Conservation (phyloP, 1,140 invertebrate species). For the Calliopsis andreniformis region DNA sequence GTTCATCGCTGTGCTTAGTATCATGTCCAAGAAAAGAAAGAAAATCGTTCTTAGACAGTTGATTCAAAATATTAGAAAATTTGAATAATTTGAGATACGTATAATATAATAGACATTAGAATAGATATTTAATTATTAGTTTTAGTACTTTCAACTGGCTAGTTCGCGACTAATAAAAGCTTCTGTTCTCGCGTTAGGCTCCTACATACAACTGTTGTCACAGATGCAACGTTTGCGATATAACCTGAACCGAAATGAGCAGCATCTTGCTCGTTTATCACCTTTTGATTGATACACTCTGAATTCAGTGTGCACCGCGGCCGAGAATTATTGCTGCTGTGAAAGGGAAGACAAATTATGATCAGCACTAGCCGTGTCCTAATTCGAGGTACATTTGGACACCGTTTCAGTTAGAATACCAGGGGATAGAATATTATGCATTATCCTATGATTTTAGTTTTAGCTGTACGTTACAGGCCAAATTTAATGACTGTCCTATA, state of each 20-base stretch:
- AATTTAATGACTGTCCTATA: too few species aligned
- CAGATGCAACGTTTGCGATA: conserved; percentile 11
- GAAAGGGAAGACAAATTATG: conserved; percentile 17
- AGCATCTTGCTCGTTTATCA: conserved; percentile 45
- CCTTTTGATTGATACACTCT: conserved; percentile 37
- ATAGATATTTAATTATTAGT: not conserved
- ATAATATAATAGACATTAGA: too few species aligned
- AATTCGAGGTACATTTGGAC: not conserved
- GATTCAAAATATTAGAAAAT: too few species aligned
- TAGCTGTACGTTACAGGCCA: too few species aligned
- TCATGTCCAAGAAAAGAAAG: too few species aligned
- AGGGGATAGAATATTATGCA: too few species aligned
- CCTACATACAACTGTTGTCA: not conserved
- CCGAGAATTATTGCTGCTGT: conserved; percentile 8
- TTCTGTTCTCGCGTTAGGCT: not conserved
- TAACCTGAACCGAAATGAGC: not conserved
- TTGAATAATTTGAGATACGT: too few species aligned
- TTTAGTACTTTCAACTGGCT: not conserved
- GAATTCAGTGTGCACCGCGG: not conserved
- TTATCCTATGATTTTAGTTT: not conserved
- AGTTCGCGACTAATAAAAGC: not conserved
- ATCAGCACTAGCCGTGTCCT: conserved; percentile 9
- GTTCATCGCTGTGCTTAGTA: too few species aligned
- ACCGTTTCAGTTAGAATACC: not conserved
- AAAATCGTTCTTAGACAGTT: too few species aligned